A percentile compares a stretch with the other conserved stretches of the same genome.
phyloP scores from a whole-genome alignment of 2,797 vertebrate species.

The Paguma larvata region DNA sequence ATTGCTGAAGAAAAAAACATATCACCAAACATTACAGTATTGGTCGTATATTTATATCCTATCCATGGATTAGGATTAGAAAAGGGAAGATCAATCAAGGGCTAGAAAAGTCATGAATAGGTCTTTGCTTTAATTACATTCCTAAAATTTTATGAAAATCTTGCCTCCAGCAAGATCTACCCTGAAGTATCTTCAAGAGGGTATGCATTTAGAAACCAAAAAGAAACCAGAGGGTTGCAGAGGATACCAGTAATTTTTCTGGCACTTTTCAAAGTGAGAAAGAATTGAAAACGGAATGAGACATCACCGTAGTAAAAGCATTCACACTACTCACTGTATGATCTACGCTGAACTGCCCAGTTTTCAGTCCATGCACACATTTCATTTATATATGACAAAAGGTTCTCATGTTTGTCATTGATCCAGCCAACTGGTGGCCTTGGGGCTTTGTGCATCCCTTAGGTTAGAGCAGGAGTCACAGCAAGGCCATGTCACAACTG shows the following conservation, averaged over 20 bases:
- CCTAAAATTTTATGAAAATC: constrained; percentile 21
- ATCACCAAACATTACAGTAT: background rate
- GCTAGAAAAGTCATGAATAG: background rate
- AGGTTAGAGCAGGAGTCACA: background rate
- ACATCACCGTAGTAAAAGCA: background rate
- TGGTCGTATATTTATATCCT: background rate
- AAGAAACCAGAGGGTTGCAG: constrained; percentile 59
- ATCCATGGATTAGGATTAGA: background rate
- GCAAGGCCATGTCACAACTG: background rate
- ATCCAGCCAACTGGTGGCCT: background rate
- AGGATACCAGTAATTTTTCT: constrained; percentile 81
- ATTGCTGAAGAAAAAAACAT: background rate
- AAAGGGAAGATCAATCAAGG: background rate
- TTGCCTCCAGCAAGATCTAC: constrained; percentile 25
- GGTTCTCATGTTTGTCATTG: background rate
- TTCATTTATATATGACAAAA: background rate
- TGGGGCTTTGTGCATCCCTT: background rate
- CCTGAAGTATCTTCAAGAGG: constrained; percentile 46
- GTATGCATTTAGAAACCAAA: constrained; percentile 18
- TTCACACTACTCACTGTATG: background rate
- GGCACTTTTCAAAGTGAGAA: constrained; percentile 77
- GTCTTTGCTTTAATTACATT: background rate
- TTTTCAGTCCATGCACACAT: too few relatives aligned
- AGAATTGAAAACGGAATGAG: constrained; percentile 74
- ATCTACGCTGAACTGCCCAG: background rate